Evolutionary conservation across 2,797 vertebrate species (phyloP).

Genomic region (Paedocypris micromegethes): DNA sequence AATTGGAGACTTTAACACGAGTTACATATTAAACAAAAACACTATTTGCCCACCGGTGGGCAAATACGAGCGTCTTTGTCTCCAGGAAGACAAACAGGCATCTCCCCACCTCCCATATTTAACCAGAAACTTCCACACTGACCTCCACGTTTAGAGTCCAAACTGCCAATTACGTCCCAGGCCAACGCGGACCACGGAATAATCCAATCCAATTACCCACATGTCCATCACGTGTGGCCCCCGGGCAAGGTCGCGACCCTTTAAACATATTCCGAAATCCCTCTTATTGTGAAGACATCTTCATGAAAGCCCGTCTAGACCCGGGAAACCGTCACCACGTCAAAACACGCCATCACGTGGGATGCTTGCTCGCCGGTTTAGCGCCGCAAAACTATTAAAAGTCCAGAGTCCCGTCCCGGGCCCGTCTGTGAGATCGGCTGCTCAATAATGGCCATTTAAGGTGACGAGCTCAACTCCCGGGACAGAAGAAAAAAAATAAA

Average conservation of each 20-base stretch:
- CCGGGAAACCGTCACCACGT: constrained; percentile 17
- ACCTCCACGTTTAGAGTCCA: constrained; percentile 50
- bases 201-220: constrained; percentile 59
- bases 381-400: constrained; percentile 30
- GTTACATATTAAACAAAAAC: background rate
- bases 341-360: background rate
- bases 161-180: constrained; percentile 51
- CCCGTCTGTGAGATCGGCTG: constrained; percentile 20
- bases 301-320: constrained; percentile 28
- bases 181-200: constrained; percentile 45
- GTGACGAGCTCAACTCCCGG: constrained; percentile 46
- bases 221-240: constrained; percentile 49
- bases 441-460: constrained; percentile 64
- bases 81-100: background rate
- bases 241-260: constrained; percentile 50
- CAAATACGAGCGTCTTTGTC: background rate
- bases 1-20: no score
- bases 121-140: constrained; percentile 36
- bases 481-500: constrained; percentile 38
- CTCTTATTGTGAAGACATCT: constrained; percentile 40
- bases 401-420: background rate
- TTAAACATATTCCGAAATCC: constrained; percentile 36
- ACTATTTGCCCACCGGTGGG: background rate
- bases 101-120: background rate
- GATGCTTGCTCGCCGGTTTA: background rate